Evolutionary conservation across 2,888 invertebrate genomes (phyloP).

Genomic region (Allacma fusca): DNA sequence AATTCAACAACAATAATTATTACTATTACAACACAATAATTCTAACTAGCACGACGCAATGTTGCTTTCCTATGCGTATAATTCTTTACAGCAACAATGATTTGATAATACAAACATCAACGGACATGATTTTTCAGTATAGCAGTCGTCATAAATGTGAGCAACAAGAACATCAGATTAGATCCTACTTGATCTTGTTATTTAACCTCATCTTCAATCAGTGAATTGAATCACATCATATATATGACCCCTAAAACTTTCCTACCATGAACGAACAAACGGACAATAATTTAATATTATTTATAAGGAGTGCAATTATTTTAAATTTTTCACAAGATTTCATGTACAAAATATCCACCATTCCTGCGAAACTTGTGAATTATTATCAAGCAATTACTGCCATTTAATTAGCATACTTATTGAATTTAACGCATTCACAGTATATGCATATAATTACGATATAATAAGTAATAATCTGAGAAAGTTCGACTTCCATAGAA

Average conservation of each 20-base stretch:
- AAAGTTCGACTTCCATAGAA: too few relatives aligned
- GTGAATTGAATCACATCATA: neutral
- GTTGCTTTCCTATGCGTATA: too few relatives aligned
- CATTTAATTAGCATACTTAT: too few relatives aligned
- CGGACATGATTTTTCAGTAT: conserved; percentile 5
- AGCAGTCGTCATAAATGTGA: neutral
- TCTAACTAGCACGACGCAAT: too few relatives aligned
- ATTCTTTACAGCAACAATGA: neutral
- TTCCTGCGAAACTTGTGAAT: neutral
- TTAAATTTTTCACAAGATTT: too few relatives aligned
- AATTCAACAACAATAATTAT: too few relatives aligned
- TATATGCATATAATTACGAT: too few relatives aligned
- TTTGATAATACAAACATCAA: conserved; percentile 1
- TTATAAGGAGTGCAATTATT: too few relatives aligned
- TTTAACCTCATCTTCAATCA: neutral
- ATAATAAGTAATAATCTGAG: too few relatives aligned
- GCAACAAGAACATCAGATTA: neutral
- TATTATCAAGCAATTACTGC: neutral
- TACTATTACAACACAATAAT: too few relatives aligned
- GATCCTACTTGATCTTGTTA: conserved; percentile 1
- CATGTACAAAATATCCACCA: neutral
- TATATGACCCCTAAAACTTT: neutral
- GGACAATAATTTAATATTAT: too few relatives aligned
- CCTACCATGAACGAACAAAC: neutral
- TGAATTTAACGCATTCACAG: too few relatives aligned